A percentile compares a stretch with the other conserved stretches of the same genome.
These are phyloP conservation scores for Athalia cordata DNA, from an alignment of 2,888 invertebrate species.

Conservation along the genomic window DNA sequence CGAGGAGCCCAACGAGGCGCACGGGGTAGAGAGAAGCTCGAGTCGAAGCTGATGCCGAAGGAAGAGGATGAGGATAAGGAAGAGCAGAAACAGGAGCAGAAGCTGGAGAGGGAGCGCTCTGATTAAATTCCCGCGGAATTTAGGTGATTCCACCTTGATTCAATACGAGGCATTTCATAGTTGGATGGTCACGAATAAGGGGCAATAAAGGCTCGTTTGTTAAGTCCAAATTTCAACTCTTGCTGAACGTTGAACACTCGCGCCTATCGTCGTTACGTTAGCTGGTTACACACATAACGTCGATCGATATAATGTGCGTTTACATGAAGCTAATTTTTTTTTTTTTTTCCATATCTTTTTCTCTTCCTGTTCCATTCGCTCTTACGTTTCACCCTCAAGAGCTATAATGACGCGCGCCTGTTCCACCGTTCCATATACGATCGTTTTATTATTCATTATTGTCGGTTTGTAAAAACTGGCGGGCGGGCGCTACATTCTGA, in stretches of 20 bases:
- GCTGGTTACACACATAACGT: no score
- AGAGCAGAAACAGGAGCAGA: conserved; percentile 42
- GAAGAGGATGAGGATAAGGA: conserved; percentile 39
- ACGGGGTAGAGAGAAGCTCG: conserved; percentile 31
- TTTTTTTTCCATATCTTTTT: no score
- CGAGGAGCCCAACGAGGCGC: conserved; percentile 42
- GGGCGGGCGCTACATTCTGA: not conserved
- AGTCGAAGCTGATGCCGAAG: conserved; percentile 35
- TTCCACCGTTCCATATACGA: conserved; percentile 7
- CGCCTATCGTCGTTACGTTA: no score
- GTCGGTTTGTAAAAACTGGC: conserved; percentile 31
- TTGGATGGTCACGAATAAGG: conserved; percentile 64
- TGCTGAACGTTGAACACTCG: not conserved
- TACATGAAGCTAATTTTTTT: no score
- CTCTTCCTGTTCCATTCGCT: no score
- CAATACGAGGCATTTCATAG: conserved; percentile 68
- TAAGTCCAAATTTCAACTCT: conserved; percentile 40
- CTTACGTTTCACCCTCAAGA: not conserved
- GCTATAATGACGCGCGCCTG: conserved; percentile 4
- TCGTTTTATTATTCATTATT: conserved; percentile 41
- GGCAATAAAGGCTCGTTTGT: conserved; percentile 61
- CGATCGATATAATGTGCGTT: no score
- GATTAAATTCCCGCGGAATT: conserved; percentile 68
- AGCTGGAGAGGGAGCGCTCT: conserved; percentile 57
- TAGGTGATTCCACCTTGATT: conserved; percentile 66